phyloP scores from a whole-genome alignment of 2,888 invertebrate species.

The Polylopha cassiicola region DNA sequence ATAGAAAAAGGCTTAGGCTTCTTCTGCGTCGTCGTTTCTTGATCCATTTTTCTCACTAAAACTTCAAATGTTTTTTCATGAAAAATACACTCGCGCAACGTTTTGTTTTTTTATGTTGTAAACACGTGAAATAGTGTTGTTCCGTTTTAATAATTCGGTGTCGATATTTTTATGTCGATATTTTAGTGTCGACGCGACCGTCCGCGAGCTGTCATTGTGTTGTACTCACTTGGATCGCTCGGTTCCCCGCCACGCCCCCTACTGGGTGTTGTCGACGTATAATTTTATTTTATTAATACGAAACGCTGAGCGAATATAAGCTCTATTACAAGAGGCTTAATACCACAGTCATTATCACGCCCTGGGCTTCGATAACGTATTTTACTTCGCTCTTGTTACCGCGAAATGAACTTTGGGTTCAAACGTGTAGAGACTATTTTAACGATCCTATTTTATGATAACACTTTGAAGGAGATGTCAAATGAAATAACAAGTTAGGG shows the following conservation, averaged over 20 bases:
- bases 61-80: too few species aligned
- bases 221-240: conserved; percentile 41
- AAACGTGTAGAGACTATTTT: too few species aligned
- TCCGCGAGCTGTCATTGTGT: conserved; percentile 44
- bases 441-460: too few species aligned
- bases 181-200: conserved; percentile 42
- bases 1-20: conserved; percentile 80
- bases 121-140: too few species aligned
- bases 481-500: too few species aligned
- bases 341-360: conserved; percentile 46
- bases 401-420: background rate
- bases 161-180: conserved; percentile 18
- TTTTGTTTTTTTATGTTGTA: too few species aligned
- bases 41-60: conserved; percentile 60
- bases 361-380: conserved; percentile 23
- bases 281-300: conserved; percentile 62
- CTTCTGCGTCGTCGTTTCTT: conserved; percentile 52
- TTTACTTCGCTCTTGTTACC: conserved; percentile 15
- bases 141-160: too few species aligned
- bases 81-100: too few species aligned
- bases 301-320: conserved; percentile 57
- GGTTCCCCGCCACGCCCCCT: conserved; percentile 60
- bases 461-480: too few species aligned
- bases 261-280: conserved; percentile 66
- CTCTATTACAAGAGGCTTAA: conserved; percentile 57